Conservation (phyloP, 2,113 vertebrate genomes). For the Lagenorhynchus albirostris region DNA sequence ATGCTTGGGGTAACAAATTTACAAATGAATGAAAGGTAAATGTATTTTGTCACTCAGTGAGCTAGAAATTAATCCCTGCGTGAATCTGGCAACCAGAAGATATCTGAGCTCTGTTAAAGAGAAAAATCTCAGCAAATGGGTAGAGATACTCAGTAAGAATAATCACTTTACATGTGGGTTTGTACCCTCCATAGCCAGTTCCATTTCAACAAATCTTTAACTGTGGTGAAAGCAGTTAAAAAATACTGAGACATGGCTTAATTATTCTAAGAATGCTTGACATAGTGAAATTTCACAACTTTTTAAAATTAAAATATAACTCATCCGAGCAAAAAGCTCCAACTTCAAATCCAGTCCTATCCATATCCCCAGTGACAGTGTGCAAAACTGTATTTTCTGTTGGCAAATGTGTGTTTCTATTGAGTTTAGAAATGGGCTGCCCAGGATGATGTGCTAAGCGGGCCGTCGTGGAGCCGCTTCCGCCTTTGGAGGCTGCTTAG, state of each 20-base stretch:
- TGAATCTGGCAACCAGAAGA: neutral
- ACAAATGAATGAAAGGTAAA: conserved; percentile 16
- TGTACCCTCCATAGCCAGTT: neutral
- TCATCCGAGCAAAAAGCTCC: neutral
- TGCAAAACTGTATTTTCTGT: neutral
- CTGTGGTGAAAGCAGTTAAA: neutral
- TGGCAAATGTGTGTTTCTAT: neutral
- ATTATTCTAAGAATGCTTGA: conserved; percentile 32
- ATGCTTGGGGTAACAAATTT: neutral
- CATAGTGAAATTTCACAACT: neutral
- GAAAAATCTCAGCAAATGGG: neutral
- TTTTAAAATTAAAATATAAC: neutral
- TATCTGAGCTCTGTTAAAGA: neutral
- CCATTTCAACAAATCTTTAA: conserved; percentile 12
- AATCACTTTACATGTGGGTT: neutral
- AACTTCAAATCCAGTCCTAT: neutral
- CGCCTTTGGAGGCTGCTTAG: neutral
- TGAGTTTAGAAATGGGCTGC: neutral
- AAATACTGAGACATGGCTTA: neutral
- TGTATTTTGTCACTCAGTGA: neutral
- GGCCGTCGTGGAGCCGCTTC: neutral
- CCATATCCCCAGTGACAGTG: neutral
- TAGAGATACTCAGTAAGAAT: neutral
- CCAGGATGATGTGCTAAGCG: neutral
- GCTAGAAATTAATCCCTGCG: neutral